phyloP scores from a whole-genome alignment of 2,888 invertebrate species.

The Leptinotarsa peninsularis region DNA sequence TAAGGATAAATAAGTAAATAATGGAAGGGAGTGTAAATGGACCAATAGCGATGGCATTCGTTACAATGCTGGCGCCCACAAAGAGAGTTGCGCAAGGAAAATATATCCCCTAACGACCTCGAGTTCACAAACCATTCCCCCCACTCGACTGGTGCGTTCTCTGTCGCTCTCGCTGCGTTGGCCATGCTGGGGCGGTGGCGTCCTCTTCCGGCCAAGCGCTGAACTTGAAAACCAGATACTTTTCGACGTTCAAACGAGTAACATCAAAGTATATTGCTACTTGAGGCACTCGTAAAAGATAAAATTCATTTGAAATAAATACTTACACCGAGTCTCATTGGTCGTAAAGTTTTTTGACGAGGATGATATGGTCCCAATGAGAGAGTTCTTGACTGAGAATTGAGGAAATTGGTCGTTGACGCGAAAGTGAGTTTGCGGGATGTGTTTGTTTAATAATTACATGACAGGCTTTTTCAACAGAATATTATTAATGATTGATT shows the following conservation, averaged over 20 bases:
- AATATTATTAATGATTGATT: no score
- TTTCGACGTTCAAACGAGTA: conserved; percentile 70
- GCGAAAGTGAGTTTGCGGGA: not conserved
- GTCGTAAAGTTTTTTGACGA: conserved; percentile 42
- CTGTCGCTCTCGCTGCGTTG: conserved; percentile 52
- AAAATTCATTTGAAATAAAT: conserved; percentile 63
- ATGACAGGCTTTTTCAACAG: no score
- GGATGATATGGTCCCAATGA: conserved; percentile 18
- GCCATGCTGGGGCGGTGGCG: conserved; percentile 60
- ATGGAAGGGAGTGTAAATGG: conserved; percentile 67
- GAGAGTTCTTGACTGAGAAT: conserved; percentile 11
- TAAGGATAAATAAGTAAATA: conserved; percentile 54
- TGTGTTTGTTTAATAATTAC: not conserved
- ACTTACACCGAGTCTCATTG: conserved; percentile 50
- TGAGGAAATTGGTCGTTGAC: conserved; percentile 1
- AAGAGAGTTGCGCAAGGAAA: conserved; percentile 65
- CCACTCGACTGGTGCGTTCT: conserved; percentile 53
- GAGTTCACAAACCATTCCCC: conserved; percentile 57
- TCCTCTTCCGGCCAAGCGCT: conserved; percentile 66
- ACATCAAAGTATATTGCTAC: conserved; percentile 67
- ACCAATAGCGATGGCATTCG: conserved; percentile 74
- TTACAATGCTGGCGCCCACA: conserved; percentile 68
- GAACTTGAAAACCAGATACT: conserved; percentile 68
- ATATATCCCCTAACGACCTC: conserved; percentile 62
- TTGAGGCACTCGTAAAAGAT: conserved; percentile 62